Conservation (phyloP, 2,888 invertebrate genomes). For the Tanypteryx hageni region DNA sequence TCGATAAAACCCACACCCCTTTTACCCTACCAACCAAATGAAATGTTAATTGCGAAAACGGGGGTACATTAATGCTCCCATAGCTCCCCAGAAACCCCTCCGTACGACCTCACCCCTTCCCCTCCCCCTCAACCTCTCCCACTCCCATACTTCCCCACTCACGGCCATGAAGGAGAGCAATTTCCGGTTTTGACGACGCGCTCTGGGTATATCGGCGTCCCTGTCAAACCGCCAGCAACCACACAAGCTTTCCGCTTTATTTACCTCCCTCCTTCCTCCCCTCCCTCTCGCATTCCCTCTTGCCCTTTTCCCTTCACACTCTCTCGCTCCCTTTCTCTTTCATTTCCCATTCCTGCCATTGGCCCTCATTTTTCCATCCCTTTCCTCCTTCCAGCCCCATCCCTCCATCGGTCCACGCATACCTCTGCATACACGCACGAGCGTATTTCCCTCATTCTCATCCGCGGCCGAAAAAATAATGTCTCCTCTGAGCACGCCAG, state of each 20-base stretch:
- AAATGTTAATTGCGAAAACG: conserved; percentile 40
- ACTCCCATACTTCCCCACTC: neutral
- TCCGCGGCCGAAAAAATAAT: too few relatives aligned
- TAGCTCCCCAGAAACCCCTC: neutral
- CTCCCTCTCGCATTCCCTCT: neutral
- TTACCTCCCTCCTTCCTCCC: neutral
- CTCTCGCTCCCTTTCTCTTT: neutral
- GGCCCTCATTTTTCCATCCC: neutral
- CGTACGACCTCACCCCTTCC: neutral
- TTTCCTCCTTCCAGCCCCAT: too few relatives aligned
- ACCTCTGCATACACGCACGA: neutral
- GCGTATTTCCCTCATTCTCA: too few relatives aligned
- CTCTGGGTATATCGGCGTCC: conserved; percentile 58
- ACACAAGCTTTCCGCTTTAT: conserved; percentile 26
- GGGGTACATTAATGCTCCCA: conserved; percentile 12
- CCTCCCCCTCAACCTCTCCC: neutral
- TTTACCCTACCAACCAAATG: neutral
- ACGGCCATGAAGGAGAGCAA: conserved; percentile 46
- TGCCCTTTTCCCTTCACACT: neutral
- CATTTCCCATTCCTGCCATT: neutral
- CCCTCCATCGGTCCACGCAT: neutral
- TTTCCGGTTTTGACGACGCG: conserved; percentile 61
- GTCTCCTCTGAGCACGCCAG: too few relatives aligned
- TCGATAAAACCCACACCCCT: neutral
- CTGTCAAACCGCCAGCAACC: conserved; percentile 59